Percentiles rank a stretch among this genome's conserved stretches.
Evolutionary conservation across 2,113 vertebrate species (phyloP).

Genomic region (Scopus umbretta): DNA sequence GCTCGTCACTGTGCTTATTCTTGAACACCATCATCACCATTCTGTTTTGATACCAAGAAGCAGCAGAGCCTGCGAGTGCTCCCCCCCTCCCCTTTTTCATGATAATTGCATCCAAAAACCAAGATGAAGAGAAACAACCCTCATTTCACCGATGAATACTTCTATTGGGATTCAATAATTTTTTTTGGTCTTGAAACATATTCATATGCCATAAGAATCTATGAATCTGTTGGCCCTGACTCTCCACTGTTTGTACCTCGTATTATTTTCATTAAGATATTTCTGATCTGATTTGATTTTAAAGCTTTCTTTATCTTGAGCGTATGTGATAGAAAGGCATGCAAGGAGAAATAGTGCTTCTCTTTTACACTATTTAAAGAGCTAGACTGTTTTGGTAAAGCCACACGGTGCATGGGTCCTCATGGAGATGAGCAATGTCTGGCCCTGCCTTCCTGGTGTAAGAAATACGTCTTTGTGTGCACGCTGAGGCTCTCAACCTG

Average conservation of each 20-base stretch:
- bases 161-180: background rate
- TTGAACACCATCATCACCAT: too few species aligned
- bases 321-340: background rate
- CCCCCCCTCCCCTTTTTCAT: background rate
- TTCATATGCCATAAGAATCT: background rate
- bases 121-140: background rate
- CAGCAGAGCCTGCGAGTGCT: background rate
- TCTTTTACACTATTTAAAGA: background rate
- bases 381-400: background rate
- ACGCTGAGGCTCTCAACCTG: background rate
- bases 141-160: background rate
- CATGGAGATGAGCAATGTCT: background rate
- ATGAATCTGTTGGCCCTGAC: background rate
- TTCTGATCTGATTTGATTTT: background rate
- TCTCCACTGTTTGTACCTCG: background rate
- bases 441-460: background rate
- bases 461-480: background rate
- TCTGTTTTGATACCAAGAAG: background rate
- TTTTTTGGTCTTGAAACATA: background rate
- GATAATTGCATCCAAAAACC: background rate
- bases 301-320: background rate
- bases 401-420: accelerated
- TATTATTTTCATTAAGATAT: background rate
- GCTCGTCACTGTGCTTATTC: background rate
- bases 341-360: background rate